Evolutionary conservation across 2,113 vertebrate genomes (phyloP).

Genomic region (Oreochromis aureus): DNA sequence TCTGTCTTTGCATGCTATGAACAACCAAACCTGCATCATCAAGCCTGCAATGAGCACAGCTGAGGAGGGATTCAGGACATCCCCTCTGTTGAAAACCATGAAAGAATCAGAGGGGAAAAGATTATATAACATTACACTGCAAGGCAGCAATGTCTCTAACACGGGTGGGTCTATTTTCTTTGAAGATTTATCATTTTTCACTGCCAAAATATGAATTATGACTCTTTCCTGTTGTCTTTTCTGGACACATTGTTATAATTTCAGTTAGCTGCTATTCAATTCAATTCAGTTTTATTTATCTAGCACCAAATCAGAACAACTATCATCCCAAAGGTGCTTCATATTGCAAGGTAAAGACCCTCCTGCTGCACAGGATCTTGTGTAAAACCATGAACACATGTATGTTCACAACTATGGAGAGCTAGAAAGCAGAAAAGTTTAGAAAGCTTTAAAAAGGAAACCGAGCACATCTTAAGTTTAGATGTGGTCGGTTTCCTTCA

Average conservation of each 20-base stretch:
- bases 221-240: background rate
- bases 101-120: background rate
- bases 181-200: background rate
- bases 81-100: fast-evolving
- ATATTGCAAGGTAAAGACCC: background rate
- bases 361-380: background rate
- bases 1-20: background rate
- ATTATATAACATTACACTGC: background rate
- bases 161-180: background rate
- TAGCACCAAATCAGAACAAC: background rate
- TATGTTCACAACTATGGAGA: background rate
- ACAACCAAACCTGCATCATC: background rate
- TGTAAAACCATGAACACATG: background rate
- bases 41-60: background rate
- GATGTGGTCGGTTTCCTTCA: background rate
- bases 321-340: background rate
- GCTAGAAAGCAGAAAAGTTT: background rate
- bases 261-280: background rate
- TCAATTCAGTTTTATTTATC: background rate
- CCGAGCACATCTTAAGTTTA: background rate
- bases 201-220: background rate
- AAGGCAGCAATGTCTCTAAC: background rate
- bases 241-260: background rate
- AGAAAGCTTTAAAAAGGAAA: too few species aligned
- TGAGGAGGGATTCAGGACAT: background rate